Conservation (phyloP, 2,888 invertebrate genomes). For the Brachynemurus nebulosus region DNA sequence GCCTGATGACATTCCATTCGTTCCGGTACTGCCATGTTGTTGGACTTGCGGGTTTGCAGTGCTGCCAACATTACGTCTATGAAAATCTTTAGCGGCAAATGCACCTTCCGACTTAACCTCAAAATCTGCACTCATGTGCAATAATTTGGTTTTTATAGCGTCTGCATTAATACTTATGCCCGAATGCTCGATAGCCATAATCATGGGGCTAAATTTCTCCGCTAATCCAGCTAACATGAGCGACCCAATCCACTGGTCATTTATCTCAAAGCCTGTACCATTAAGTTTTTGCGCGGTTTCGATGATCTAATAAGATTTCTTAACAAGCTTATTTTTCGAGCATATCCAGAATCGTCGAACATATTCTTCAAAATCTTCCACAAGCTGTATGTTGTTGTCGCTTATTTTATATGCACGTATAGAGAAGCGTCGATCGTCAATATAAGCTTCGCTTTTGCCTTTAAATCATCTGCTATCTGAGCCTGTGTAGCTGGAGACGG, state of each 20-base stretch:
- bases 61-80: too few relatives aligned
- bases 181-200: constrained; percentile 16
- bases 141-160: constrained; percentile 6
- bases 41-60: not conserved
- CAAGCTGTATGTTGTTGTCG: not conserved
- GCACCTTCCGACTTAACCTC: not conserved
- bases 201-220: constrained; percentile 14
- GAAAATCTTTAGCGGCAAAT: constrained; percentile 3
- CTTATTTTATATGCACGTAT: not conserved
- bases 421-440: not conserved
- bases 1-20: not conserved
- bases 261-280: not conserved
- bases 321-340: not conserved
- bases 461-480: not conserved
- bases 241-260: constrained; percentile 11
- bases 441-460: not conserved
- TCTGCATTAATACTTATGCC: constrained; percentile 12
- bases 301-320: not conserved
- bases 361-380: not conserved
- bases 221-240: constrained; percentile 13
- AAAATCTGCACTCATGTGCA: constrained; percentile 4
- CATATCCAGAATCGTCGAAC: not conserved
- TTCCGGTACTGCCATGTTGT: constrained; percentile 2
- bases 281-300: not conserved
- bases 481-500: too few relatives aligned